Conservation (phyloP, 2,888 invertebrate genomes). For the Lacanobia wlatinum region DNA sequence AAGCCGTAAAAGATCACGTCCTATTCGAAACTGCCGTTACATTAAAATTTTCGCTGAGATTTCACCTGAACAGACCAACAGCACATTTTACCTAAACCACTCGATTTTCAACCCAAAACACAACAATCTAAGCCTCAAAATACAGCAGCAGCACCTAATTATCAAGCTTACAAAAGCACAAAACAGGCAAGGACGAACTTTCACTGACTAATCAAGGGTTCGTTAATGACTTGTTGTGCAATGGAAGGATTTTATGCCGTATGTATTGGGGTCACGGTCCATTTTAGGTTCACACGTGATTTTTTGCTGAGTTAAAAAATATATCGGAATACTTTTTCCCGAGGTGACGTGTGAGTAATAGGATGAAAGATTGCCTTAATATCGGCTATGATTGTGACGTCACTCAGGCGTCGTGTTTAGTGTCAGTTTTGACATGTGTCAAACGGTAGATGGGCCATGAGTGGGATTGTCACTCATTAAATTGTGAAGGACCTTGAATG, state of each 20-base stretch:
- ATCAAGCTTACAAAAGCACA: slow-evolving; percentile 74
- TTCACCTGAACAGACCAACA: slow-evolving; percentile 59
- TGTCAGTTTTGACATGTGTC: slow-evolving; percentile 60
- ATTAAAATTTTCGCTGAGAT: slow-evolving; percentile 72
- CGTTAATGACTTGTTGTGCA: slow-evolving; percentile 70
- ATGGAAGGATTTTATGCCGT: slow-evolving; percentile 43
- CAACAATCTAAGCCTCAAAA: slow-evolving; percentile 30
- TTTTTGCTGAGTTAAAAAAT: slow-evolving; percentile 31
- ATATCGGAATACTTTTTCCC: slow-evolving; percentile 34
- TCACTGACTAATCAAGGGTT: slow-evolving; percentile 78
- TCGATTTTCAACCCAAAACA: slow-evolving; percentile 45
- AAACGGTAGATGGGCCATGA: slow-evolving; percentile 45
- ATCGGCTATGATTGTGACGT: slow-evolving; percentile 54
- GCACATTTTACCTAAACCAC: slow-evolving; percentile 37
- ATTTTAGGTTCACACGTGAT: slow-evolving; percentile 23
- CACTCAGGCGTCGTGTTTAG: slow-evolving; percentile 50
- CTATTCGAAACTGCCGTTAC: slow-evolving; percentile 62
- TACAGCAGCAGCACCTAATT: slow-evolving; percentile 55
- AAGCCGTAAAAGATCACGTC: slow-evolving; percentile 56
- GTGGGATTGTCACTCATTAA: slow-evolving; percentile 46
- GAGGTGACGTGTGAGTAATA: slow-evolving; percentile 43
- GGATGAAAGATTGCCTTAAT: slow-evolving; percentile 59
- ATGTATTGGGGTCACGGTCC: slow-evolving; percentile 39
- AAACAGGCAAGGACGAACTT: slow-evolving; percentile 75
- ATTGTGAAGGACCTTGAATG: slow-evolving; percentile 44